A percentile compares a stretch with the other conserved stretches of the same genome.
These are phyloP conservation scores for Drosophila meridiana DNA, from an alignment of 2,888 invertebrate genomes.

Conservation along the genomic window DNA sequence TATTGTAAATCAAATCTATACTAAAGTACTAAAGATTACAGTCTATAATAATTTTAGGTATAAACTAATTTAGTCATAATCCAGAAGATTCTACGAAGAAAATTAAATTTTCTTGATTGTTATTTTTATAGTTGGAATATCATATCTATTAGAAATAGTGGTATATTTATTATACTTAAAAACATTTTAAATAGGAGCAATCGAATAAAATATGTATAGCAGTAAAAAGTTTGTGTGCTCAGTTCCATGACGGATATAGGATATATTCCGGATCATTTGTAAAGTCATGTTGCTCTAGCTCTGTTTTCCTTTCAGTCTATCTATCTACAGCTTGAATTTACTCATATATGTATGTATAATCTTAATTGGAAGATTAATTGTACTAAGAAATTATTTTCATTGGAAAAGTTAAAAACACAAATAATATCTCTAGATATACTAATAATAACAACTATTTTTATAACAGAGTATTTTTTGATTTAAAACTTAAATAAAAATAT, in stretches of 20 bases:
- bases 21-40: no score
- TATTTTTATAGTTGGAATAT: background rate
- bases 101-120: background rate
- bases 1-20: background rate
- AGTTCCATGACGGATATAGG: no score
- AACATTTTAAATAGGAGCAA: background rate
- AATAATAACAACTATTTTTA: background rate
- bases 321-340: no score
- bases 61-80: background rate
- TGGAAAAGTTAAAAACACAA: no score
- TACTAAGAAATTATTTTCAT: no score
- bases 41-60: background rate
- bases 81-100: background rate
- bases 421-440: background rate
- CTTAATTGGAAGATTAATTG: no score
- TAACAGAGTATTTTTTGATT: background rate
- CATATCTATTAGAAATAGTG: background rate
- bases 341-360: no score
- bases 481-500: background rate
- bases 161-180: background rate
- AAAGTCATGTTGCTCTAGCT: no score
- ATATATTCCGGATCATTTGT: no score
- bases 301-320: no score
- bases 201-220: no score
- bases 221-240: no score